These are phyloP conservation scores for Entelurus aequoreus DNA, from an alignment of 2,113 vertebrate species.

Conservation along the genomic window DNA sequence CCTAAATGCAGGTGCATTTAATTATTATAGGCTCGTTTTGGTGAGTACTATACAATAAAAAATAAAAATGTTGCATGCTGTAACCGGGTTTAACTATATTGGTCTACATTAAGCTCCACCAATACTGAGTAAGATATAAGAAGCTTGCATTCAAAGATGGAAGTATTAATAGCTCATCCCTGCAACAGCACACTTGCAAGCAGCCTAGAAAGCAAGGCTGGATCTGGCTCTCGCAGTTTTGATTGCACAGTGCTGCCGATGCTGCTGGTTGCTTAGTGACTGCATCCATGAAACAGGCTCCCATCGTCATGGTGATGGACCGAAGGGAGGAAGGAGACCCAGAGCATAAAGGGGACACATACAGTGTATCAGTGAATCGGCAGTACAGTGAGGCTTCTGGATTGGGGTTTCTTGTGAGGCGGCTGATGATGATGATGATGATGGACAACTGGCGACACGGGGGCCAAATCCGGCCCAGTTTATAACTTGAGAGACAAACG, in stretches of 20 bases:
- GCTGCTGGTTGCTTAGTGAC: slow-evolving; percentile 69
- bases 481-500: no score
- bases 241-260: slow-evolving; percentile 54
- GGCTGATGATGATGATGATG: not conserved
- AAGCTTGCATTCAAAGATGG: slow-evolving; percentile 12
- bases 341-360: slow-evolving; percentile 43
- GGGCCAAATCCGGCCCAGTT: no score
- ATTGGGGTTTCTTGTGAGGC: slow-evolving; percentile 20
- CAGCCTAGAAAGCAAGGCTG: slow-evolving; percentile 17
- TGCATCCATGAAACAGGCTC: slow-evolving; percentile 58
- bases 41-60: no score
- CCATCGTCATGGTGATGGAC: slow-evolving; percentile 65
- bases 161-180: slow-evolving; percentile 36
- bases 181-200: slow-evolving; percentile 29
- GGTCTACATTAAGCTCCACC: not conserved
- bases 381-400: slow-evolving; percentile 38
- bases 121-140: not conserved
- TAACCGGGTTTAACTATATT: not conserved
- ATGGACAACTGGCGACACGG: not conserved
- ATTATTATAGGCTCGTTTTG: not conserved
- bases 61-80: not conserved
- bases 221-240: slow-evolving; percentile 31
- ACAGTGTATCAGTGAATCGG: slow-evolving; percentile 46
- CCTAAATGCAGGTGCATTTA: not conserved
- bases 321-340: slow-evolving; percentile 43